These are phyloP conservation scores for Drosophila macrospina DNA, from an alignment of 2,888 invertebrate genomes.

Conservation along the genomic window DNA sequence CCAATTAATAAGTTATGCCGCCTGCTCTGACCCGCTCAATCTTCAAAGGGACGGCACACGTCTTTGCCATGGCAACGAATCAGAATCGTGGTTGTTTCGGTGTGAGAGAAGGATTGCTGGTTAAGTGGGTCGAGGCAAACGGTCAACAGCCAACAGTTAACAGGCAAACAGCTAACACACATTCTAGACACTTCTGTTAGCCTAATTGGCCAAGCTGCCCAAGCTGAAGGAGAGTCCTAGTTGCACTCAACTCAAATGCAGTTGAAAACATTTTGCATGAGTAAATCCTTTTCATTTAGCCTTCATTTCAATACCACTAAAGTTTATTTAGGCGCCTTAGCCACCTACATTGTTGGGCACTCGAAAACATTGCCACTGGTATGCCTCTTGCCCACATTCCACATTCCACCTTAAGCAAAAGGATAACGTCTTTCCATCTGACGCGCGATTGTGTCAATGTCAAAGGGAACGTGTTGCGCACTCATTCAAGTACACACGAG, in stretches of 20 bases:
- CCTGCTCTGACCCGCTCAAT: background rate
- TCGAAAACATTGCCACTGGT: no score
- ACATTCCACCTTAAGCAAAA: constrained; percentile 6
- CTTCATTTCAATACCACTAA: constrained; percentile 5
- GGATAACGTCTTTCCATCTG: constrained; percentile 46
- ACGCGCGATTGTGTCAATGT: constrained; percentile 55
- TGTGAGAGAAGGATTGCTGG: constrained; percentile 29
- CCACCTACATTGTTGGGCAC: background rate
- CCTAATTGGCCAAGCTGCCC: constrained; percentile 72
- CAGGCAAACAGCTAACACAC: constrained; percentile 46
- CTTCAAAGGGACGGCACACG: constrained; percentile 23
- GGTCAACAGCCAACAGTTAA: constrained; percentile 34
- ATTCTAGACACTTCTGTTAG: constrained; percentile 60
- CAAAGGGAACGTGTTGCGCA: constrained; percentile 58
- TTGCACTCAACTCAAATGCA: constrained; percentile 25
- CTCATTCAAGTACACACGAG: constrained; percentile 44
- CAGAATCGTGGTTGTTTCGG: constrained; percentile 3
- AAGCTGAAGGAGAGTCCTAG: constrained; percentile 40
- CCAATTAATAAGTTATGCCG: constrained; percentile 66
- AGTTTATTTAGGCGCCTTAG: constrained; percentile 6
- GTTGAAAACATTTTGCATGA: constrained; percentile 6
- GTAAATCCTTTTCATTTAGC: constrained; percentile 13
- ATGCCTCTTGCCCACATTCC: constrained; percentile 12
- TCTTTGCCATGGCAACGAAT: constrained; percentile 51
- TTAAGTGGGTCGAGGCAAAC: constrained; percentile 42